phyloP scores from a whole-genome alignment of 2,113 vertebrate species.

The Pseudonaja textilis region DNA sequence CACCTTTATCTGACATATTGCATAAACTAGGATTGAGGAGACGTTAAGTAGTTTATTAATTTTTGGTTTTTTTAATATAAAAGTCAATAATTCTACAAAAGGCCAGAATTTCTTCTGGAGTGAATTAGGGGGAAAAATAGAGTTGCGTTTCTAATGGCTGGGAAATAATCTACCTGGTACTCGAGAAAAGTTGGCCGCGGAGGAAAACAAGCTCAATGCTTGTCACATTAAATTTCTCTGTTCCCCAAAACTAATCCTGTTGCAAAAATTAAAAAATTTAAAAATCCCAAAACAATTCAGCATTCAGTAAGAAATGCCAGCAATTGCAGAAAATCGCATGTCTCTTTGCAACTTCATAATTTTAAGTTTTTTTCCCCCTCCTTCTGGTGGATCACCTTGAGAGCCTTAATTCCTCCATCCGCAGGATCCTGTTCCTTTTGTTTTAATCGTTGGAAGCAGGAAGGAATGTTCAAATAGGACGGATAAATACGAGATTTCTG shows the following conservation, averaged over 20 bases:
- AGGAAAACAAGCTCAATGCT: not conserved
- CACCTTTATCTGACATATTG: conserved; percentile 8
- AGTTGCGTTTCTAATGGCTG: not conserved
- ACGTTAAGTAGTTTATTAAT: not conserved
- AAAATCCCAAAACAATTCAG: not conserved
- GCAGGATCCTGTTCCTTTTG: not conserved
- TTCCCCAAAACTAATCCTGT: not conserved
- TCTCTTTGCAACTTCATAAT: not conserved
- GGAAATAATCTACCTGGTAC: not conserved
- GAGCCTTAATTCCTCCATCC: not conserved
- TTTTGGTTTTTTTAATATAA: conserved; percentile 19
- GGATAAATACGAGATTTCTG: not conserved
- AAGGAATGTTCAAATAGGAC: not conserved
- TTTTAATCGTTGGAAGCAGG: not conserved
- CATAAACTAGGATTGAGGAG: not conserved
- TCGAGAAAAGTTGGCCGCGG: not conserved
- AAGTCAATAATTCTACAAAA: conserved; percentile 8
- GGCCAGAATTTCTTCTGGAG: not conserved
- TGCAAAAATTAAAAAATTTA: not conserved
- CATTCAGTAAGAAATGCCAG: not conserved
- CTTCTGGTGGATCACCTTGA: not conserved
- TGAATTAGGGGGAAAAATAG: not conserved
- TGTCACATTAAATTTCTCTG: not conserved
- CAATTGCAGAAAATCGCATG: not conserved
- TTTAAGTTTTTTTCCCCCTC: not conserved